Percentiles rank a stretch among this genome's conserved stretches.
Conservation (phyloP, 2,797 vertebrate species). For the Picus viridis region DNA sequence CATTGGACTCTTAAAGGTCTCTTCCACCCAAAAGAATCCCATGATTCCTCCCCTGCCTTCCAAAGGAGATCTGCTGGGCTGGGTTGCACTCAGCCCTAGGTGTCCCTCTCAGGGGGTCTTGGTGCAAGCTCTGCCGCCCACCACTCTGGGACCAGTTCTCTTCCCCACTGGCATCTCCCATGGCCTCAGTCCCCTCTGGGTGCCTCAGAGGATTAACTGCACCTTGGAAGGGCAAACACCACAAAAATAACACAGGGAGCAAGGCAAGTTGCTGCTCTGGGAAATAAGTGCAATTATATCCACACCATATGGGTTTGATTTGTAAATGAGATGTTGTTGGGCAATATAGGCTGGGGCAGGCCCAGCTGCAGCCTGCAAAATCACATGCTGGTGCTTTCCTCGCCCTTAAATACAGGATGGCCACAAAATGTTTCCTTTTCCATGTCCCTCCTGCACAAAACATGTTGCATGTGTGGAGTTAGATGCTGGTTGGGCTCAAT, state of each 20-base stretch:
- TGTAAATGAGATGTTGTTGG: background rate
- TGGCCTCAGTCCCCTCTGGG: background rate
- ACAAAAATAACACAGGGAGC: background rate
- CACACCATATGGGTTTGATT: rapidly evolving
- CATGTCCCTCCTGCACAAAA: rapidly evolving
- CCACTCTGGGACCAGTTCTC: too few species aligned
- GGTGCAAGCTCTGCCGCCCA: background rate
- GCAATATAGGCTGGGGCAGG: rapidly evolving
- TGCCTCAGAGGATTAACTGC: rapidly evolving
- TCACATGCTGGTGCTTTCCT: rapidly evolving
- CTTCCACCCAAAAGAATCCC: too few species aligned
- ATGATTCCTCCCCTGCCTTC: background rate
- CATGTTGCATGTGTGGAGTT: rapidly evolving
- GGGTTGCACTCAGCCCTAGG: background rate
- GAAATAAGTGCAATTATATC: rapidly evolving
- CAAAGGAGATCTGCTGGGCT: background rate
- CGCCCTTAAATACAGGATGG: rapidly evolving
- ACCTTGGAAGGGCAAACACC: background rate
- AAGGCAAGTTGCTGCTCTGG: rapidly evolving
- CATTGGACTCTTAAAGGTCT: too few species aligned
- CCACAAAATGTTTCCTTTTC: background rate
- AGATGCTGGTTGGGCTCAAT: too few species aligned
- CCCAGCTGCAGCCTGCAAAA: rapidly evolving
- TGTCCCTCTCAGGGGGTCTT: background rate
- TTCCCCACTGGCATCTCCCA: background rate